These are phyloP conservation scores for Pyrgilauda ruficollis DNA, from an alignment of 2,113 vertebrate genomes.

Conservation along the genomic window DNA sequence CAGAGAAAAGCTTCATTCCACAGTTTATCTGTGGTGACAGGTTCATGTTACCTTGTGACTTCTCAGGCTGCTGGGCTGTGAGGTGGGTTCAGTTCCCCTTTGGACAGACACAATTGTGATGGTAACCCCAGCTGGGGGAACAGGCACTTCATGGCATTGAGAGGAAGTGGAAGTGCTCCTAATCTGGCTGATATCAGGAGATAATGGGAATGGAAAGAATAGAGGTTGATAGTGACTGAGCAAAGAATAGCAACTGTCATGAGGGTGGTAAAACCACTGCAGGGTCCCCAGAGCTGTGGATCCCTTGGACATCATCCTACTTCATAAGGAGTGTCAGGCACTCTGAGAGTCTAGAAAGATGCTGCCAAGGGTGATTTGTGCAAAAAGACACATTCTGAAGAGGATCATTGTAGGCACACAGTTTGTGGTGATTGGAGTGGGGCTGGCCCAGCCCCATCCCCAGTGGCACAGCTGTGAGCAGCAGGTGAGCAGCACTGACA, in stretches of 20 bases:
- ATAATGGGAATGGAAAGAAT: not conserved
- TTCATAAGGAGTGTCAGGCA: not conserved
- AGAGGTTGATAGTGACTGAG: not conserved
- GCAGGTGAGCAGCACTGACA: not conserved
- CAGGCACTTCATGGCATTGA: not conserved
- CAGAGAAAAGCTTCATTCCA: not conserved
- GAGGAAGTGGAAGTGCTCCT: not conserved
- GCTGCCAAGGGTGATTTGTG: not conserved
- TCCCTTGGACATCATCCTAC: not conserved
- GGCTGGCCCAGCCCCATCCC: not conserved
- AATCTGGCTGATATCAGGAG: not conserved
- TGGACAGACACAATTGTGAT: not conserved
- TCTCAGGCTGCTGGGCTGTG: not conserved
- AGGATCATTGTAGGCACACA: not conserved
- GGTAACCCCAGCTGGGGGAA: accelerated
- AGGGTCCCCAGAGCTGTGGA: not conserved
- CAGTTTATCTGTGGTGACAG: not conserved
- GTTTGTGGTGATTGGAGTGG: not conserved
- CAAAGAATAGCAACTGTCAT: not conserved
- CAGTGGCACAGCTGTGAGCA: not conserved
- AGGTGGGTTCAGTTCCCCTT: not conserved
- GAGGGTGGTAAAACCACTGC: not conserved
- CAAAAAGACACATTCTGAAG: not conserved
- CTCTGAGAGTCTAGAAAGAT: not conserved
- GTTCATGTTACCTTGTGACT: not conserved